phyloP scores from a whole-genome alignment of 1,140 invertebrate genomes.

The Brachionus koreanus region DNA sequence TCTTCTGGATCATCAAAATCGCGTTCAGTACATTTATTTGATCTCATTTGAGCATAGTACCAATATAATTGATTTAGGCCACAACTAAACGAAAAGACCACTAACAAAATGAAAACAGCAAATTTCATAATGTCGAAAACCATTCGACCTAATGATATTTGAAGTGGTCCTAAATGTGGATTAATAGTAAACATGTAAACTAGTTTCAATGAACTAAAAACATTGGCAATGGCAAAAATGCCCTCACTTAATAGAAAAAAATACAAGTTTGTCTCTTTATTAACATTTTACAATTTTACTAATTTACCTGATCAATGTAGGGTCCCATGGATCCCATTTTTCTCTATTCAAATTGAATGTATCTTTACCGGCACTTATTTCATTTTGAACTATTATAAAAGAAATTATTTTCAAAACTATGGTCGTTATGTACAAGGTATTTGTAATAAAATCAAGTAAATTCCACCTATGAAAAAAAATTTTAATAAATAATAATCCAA shows the following conservation, averaged over 20 bases:
- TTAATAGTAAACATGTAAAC: conserved; percentile 99
- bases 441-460: conserved; percentile 96
- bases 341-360: conserved; percentile 42
- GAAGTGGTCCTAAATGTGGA: conserved; percentile 90
- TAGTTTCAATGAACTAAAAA: conserved; percentile 91
- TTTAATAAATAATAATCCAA: neutral
- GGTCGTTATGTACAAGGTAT: conserved; percentile 92
- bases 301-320: conserved; percentile 71
- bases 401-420: conserved; percentile 67
- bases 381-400: conserved; percentile 32
- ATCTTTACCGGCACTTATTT: conserved; percentile 14
- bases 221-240: conserved; percentile 87
- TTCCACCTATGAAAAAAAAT: conserved; percentile 68
- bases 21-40: conserved; percentile 69
- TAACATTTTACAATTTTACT: neutral
- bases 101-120: conserved; percentile 83
- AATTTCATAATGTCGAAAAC: conserved; percentile 97
- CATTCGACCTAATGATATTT: conserved; percentile 93
- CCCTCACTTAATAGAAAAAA: conserved; percentile 66
- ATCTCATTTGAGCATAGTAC: conserved; percentile 92
- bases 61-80: conserved; percentile 87
- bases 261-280: neutral
- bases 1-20: conserved; percentile 1
- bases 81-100: conserved; percentile 94
- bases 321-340: conserved; percentile 82